Evolutionary conservation across 2,113 vertebrate genomes (phyloP), one percentile per base, ranked within the genome.

Genomic region (Bujurquina vittata): DNA sequence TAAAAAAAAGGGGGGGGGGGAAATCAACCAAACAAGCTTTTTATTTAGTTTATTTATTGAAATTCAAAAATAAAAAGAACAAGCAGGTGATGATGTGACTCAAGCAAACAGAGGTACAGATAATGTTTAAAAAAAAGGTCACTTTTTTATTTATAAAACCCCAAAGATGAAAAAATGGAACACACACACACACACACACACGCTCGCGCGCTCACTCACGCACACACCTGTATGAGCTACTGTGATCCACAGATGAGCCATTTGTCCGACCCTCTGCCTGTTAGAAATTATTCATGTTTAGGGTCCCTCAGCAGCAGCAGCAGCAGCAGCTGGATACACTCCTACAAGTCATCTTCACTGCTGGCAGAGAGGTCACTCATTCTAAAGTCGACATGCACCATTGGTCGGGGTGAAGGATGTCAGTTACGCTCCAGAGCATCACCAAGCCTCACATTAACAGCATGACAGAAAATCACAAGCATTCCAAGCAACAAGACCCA

Each of bases 81-180:
- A 91, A 90, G 81, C 89, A 92, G 93, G 84, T 95, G 94, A 96
- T 95, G 95, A 94, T 85, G 90, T 94, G 95, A 95, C 84, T 95
- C 94, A 95, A 95, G 95, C 95, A 95, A 96, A 96, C 87, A 84
- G 67, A 87, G 59, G 83, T 85, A 93, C 86, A 93, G 88, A 91
- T 76, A 83, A 77, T 88, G 93, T 81, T 87, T 93, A n/a, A n/a
- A 92, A 94, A 96, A 72, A 96, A 96, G 95, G 91, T 93, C 95
- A 97, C 95, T 67, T 92, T 94, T 94, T 94, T 90, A 72, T 78
- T 93, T 96, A 96, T 93, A 96, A 95, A 97, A 96, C 95, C 95
- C 96, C 90, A 46, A 83, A 94, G 81, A 89, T 81, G 75, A 90
- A 79, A 78, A 7, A 67, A 83, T 77, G 40, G 80, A 76, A 4